Percentiles rank a stretch among this genome's conserved stretches.
Evolutionary conservation across 2,888 invertebrate species (phyloP).

Genomic region (Megalurothrips usitatus): DNA sequence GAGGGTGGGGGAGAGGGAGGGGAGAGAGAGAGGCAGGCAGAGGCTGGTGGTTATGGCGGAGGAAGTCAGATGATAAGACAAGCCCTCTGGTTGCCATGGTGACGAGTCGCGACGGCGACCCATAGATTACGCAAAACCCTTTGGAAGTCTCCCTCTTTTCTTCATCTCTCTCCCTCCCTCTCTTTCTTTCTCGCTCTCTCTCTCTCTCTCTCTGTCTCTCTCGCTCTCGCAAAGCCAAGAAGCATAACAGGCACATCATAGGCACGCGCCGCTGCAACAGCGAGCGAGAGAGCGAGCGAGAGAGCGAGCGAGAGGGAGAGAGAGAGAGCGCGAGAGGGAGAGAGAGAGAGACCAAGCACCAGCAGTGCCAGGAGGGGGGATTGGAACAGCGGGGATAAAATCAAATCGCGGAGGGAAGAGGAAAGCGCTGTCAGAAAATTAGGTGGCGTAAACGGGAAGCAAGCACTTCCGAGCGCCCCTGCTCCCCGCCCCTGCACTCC

Average conservation of each 20-base stretch:
- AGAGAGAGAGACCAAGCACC: not conserved
- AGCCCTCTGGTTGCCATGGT: not conserved
- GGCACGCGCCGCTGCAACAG: not conserved
- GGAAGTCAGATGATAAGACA: no score
- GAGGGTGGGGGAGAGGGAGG: not conserved
- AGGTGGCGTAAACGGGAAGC: not conserved
- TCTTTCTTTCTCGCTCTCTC: not conserved
- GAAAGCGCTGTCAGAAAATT: conserved; percentile 20
- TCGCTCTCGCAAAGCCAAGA: no score
- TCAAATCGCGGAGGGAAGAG: not conserved
- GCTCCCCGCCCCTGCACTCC: not conserved
- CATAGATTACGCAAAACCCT: not conserved
- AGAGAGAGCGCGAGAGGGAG: no score
- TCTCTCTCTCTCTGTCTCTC: not conserved
- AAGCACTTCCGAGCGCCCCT: not conserved
- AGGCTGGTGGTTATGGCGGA: no score
- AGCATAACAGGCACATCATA: no score
- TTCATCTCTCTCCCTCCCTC: not conserved
- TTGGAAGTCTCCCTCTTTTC: not conserved
- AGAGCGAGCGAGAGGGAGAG: no score
- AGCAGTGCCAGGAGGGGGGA: not conserved
- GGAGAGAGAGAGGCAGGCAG: not conserved
- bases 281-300: no score
- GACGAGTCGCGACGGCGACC: not conserved
- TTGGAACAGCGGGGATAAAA: conserved; percentile 1